A percentile compares a stretch with the other conserved stretches of the same genome.
These are phyloP conservation scores for Mionectes macconnelli DNA, from an alignment of 2,113 vertebrate species.

Conservation along the genomic window DNA sequence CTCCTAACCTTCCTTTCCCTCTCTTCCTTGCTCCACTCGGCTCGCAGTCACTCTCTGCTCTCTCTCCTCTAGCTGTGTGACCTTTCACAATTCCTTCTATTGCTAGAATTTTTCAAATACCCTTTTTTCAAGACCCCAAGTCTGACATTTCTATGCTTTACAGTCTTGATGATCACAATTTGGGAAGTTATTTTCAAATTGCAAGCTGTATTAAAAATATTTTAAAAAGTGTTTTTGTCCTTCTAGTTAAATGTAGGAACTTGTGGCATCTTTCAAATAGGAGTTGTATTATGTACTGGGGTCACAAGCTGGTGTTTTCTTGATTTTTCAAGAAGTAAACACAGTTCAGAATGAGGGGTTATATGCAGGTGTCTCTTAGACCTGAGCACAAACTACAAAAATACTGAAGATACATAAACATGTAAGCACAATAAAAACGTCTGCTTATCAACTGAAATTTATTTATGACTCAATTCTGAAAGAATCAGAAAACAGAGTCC, in stretches of 20 bases:
- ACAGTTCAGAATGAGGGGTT: not conserved
- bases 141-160: not conserved
- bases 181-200: not conserved
- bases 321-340: slow-evolving; percentile 6
- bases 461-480: not conserved
- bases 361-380: not conserved
- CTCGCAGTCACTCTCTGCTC: not conserved
- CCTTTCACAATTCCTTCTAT: not conserved
- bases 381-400: not conserved
- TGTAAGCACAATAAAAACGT: not conserved
- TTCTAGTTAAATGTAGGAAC: not conserved
- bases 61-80: not conserved
- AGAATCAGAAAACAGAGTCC: not conserved
- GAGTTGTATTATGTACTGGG: not conserved
- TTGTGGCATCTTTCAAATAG: not conserved
- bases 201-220: not conserved
- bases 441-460: not conserved
- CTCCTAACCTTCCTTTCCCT: not conserved
- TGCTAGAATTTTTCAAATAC: not conserved
- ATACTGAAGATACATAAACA: not conserved
- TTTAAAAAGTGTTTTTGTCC: not conserved
- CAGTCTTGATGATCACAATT: not conserved
- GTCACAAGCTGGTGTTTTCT: not conserved
- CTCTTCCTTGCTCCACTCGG: not conserved
- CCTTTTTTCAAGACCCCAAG: not conserved